Evolutionary conservation across 2,888 invertebrate species (phyloP).

Genomic region (Epistrophe eligans): DNA sequence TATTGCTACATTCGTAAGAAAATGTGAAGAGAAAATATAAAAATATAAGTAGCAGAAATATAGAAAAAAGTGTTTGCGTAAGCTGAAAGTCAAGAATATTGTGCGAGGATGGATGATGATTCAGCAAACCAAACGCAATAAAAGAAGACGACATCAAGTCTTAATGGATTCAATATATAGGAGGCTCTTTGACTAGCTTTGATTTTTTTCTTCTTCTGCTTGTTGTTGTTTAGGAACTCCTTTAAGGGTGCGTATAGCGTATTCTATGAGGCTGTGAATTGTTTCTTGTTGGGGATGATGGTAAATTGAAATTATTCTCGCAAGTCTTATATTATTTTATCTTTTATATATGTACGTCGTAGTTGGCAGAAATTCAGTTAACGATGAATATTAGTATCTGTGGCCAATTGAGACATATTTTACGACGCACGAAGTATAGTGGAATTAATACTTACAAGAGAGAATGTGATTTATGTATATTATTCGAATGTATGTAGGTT

Average conservation of each 20-base stretch:
- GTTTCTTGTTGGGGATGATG: background rate
- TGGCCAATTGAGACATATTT: slow-evolving; percentile 45
- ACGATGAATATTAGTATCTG: slow-evolving; percentile 40
- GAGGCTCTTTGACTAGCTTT: slow-evolving; percentile 29
- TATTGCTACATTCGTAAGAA: background rate
- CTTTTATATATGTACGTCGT: background rate
- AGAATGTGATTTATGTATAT: slow-evolving; percentile 25
- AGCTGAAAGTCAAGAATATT: slow-evolving; percentile 41
- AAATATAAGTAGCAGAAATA: background rate
- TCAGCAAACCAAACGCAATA: slow-evolving; percentile 54
- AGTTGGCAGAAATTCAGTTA: slow-evolving; percentile 28
- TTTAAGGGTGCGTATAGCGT: slow-evolving; percentile 9
- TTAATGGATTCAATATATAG: slow-evolving; percentile 65
- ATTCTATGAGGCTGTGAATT: slow-evolving; percentile 12
- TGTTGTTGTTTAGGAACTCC: background rate
- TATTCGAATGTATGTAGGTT: background rate
- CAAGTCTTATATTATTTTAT: slow-evolving; percentile 34
- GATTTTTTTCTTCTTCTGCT: background rate
- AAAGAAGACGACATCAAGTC: slow-evolving; percentile 68
- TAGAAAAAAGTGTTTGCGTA: slow-evolving; percentile 67
- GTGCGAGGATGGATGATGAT: slow-evolving; percentile 49
- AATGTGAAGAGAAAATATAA: background rate
- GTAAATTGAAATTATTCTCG: slow-evolving; percentile 39
- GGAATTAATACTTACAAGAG: background rate
- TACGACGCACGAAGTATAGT: slow-evolving; percentile 25